phyloP scores from a whole-genome alignment of 1,140 invertebrate genomes.

The Bicyclus anynana region DNA sequence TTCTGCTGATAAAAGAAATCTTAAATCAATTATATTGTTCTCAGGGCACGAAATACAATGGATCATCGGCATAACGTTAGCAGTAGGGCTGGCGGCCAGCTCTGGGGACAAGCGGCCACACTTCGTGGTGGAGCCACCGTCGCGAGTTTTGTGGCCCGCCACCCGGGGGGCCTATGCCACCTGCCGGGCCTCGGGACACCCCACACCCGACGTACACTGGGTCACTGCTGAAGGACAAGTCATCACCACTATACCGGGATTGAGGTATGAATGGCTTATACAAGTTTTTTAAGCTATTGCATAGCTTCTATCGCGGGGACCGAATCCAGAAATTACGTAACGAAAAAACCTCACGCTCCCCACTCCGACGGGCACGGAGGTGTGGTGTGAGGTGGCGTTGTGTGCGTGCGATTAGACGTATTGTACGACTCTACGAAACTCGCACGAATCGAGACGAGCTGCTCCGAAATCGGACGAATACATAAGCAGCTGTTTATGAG shows the following conservation, averaged over 20 bases:
- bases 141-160: constrained; percentile 60
- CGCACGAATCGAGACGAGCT: too few relatives aligned
- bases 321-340: too few relatives aligned
- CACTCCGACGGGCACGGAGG: too few relatives aligned
- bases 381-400: too few relatives aligned
- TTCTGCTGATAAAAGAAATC: neutral
- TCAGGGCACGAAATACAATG: constrained; percentile 45
- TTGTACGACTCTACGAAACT: too few relatives aligned
- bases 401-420: too few relatives aligned
- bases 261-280: constrained; percentile 34
- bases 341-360: too few relatives aligned
- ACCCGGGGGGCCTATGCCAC: constrained; percentile 54
- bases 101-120: constrained; percentile 60
- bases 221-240: constrained; percentile 63
- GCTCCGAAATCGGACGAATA: too few relatives aligned
- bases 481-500: too few relatives aligned
- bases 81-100: constrained; percentile 39
- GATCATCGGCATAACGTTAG: constrained; percentile 40
- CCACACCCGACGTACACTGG: constrained; percentile 63
- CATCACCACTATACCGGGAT: constrained; percentile 60
- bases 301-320: too few relatives aligned
- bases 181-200: constrained; percentile 58
- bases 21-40: neutral
- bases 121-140: constrained; percentile 56
- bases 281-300: neutral